Conservation (phyloP, 2,888 invertebrate species). For the Agonopterix heracliana region DNA sequence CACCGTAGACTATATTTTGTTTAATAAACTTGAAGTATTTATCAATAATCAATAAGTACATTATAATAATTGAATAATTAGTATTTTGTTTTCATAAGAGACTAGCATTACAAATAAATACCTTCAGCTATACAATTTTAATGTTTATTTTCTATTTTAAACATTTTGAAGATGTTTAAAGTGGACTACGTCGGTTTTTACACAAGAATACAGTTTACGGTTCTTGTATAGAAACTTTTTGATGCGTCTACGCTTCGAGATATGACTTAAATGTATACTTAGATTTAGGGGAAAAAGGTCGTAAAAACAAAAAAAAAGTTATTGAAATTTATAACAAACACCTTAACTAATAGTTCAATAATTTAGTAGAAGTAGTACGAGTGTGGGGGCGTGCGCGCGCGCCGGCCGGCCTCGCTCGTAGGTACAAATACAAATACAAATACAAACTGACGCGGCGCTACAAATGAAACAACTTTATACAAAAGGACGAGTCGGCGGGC, state of each 20-base stretch:
- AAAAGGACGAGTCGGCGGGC: slow-evolving; percentile 40
- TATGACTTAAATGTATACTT: slow-evolving; percentile 75
- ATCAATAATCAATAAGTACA: slow-evolving; percentile 76
- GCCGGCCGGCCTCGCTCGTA: slow-evolving; percentile 14
- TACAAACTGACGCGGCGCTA: slow-evolving; percentile 2
- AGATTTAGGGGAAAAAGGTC: slow-evolving; percentile 70
- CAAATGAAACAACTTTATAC: slow-evolving; percentile 56
- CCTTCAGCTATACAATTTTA: slow-evolving; percentile 75
- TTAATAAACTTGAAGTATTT: slow-evolving; percentile 75
- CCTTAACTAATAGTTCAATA: slow-evolving; percentile 74
- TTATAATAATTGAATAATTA: slow-evolving; percentile 77
- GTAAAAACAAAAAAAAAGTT: slow-evolving; percentile 71
- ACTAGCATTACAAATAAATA: slow-evolving; percentile 77
- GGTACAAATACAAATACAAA: slow-evolving; percentile 3
- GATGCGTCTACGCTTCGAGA: slow-evolving; percentile 72
- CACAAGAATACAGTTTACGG: slow-evolving; percentile 50
- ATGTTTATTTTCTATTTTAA: slow-evolving; percentile 71
- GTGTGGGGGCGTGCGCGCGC: slow-evolving; percentile 26
- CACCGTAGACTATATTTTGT: slow-evolving; percentile 73
- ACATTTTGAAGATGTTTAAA: slow-evolving; percentile 72
- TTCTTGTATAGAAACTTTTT: slow-evolving; percentile 59
- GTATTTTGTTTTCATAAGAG: slow-evolving; percentile 75
- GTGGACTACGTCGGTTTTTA: slow-evolving; percentile 66
- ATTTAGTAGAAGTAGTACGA: slow-evolving; percentile 55
- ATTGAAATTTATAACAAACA: slow-evolving; percentile 76